Evolutionary conservation across 2,888 invertebrate species (phyloP).

Genomic region (Mythimna loreyi): DNA sequence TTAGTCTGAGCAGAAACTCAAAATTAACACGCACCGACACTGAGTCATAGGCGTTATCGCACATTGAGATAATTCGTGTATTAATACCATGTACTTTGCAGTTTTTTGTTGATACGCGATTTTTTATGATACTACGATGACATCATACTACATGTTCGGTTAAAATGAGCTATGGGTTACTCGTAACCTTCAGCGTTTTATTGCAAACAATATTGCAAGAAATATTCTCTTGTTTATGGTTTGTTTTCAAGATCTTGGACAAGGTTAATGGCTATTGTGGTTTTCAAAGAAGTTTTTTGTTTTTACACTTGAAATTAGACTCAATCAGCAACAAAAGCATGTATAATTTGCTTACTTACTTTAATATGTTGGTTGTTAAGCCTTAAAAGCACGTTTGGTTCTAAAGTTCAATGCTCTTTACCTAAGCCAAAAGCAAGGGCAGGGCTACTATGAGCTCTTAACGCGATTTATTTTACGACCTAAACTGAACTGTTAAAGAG

Average conservation of each 20-base stretch:
- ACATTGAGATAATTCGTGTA: slow-evolving; percentile 42
- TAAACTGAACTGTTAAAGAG: too few species aligned
- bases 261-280: slow-evolving; percentile 13
- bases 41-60: slow-evolving; percentile 47
- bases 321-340: slow-evolving; percentile 1
- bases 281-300: not conserved
- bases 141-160: slow-evolving; percentile 12
- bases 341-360: not conserved
- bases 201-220: not conserved
- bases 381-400: slow-evolving; percentile 16
- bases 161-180: not conserved
- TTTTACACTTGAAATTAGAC: not conserved
- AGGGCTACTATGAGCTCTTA: not conserved
- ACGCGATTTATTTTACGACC: too few species aligned
- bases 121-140: slow-evolving; percentile 33
- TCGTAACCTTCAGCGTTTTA: not conserved
- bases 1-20: slow-evolving; percentile 37
- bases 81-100: slow-evolving; percentile 11
- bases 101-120: slow-evolving; percentile 13
- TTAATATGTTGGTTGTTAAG: not conserved
- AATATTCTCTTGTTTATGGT: slow-evolving; percentile 2
- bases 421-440: slow-evolving; percentile 25
- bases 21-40: slow-evolving; percentile 36
- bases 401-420: slow-evolving; percentile 43
- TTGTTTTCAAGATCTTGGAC: slow-evolving; percentile 23